Evolutionary conservation across 2,888 invertebrate species (phyloP).

Genomic region (Endotricha flammealis): DNA sequence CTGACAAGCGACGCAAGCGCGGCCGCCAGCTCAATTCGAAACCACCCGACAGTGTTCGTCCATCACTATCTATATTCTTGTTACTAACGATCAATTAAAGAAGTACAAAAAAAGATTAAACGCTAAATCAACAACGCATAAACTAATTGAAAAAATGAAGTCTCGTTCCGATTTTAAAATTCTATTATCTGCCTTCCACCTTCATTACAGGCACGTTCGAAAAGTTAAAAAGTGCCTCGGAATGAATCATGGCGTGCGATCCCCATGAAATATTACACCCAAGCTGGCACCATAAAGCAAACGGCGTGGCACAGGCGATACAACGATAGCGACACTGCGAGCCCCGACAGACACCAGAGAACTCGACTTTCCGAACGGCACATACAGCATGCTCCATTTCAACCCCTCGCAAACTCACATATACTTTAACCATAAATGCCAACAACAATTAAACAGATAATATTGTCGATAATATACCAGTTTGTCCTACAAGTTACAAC

Average conservation of each 20-base stretch:
- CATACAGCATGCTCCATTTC: conserved; percentile 50
- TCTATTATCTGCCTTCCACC: conserved; percentile 60
- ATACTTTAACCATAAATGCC: conserved; percentile 11
- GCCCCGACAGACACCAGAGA: conserved; percentile 69
- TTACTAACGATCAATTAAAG: conserved; percentile 29
- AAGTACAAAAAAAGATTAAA: conserved; percentile 8
- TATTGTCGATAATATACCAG: not conserved
- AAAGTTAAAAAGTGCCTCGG: conserved; percentile 69
- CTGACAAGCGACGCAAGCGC: conserved; percentile 70
- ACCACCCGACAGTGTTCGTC: conserved; percentile 37
- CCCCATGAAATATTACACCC: conserved; percentile 75
- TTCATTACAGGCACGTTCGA: conserved; percentile 69
- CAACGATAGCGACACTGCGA: conserved; percentile 75
- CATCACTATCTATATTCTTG: conserved; percentile 20
- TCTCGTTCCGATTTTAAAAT: conserved; percentile 38
- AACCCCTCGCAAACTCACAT: conserved; percentile 10
- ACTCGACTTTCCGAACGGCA: conserved; percentile 51
- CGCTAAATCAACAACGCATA: conserved; percentile 7
- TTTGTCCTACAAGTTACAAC: not conserved
- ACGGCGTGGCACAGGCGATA: conserved; percentile 74
- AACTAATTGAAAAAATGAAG: conserved; percentile 16
- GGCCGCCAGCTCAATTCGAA: conserved; percentile 61
- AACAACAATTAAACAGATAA: conserved; percentile 13
- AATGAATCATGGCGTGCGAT: conserved; percentile 77
- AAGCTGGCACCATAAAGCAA: conserved; percentile 77